These are phyloP conservation scores for Pyrocephalus nanus DNA, from an alignment of 2,797 vertebrate species.

Conservation along the genomic window DNA sequence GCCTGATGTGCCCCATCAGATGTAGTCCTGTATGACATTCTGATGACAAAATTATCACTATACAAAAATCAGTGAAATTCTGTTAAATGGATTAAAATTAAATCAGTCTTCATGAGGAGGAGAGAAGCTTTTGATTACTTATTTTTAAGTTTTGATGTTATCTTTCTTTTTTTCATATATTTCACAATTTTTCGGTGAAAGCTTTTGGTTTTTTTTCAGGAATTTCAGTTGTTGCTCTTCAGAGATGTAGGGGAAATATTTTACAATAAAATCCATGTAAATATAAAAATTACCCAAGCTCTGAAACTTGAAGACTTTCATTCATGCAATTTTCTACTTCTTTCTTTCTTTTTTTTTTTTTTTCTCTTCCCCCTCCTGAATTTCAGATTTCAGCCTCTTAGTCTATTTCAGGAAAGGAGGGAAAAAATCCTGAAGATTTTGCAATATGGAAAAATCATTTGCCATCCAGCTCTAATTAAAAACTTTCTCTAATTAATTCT, in stretches of 20 bases:
- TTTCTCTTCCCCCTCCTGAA: accelerated
- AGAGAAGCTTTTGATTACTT: not conserved
- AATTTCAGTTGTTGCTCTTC: not conserved
- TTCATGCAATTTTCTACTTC: not conserved
- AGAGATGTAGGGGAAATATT: not conserved
- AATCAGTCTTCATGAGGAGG: not conserved
- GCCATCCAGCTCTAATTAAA: conserved; percentile 35
- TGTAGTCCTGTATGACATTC: not conserved
- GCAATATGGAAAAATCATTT: conserved; percentile 9
- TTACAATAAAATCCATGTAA: not conserved
- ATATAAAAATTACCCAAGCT: not conserved
- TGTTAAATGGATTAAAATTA: not conserved
- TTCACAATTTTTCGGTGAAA: not conserved
- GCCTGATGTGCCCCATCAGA: not conserved
- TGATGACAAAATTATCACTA: not conserved
- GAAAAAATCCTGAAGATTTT: not conserved
- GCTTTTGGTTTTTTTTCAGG: not conserved
- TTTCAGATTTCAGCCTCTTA: not conserved
- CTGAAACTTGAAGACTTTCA: not conserved
- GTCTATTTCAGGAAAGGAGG: not conserved
- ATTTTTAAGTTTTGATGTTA: not conserved
- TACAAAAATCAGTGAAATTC: not conserved
- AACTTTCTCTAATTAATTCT: conserved; percentile 38
- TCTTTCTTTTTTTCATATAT: not conserved
- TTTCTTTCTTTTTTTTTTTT: too few relatives aligned